Evolutionary conservation across 92 coral and sea anemone genomes (phyloP), one percentile per base, ranked within the genome.

Genomic region (Hydrozoanthus gracilis): DNA sequence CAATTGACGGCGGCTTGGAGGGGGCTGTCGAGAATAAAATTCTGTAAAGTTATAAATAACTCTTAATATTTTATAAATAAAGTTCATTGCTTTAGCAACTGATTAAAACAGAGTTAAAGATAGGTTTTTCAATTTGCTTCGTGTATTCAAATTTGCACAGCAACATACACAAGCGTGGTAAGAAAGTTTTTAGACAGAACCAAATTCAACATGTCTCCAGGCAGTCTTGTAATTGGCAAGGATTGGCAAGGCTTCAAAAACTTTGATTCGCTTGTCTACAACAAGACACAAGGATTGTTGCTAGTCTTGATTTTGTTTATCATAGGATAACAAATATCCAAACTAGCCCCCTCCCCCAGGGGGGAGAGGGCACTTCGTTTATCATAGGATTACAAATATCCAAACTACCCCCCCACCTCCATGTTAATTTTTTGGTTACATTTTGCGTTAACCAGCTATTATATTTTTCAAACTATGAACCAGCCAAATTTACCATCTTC

Each of bases 401-500:
- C 39, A 27, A 27, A 27, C 39, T 27, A 27, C 39, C 39, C 39
- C 39, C 39, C 39, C 39, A 0, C 39, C n/a, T 61, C n/a, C 67
- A 61, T 8, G 16, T 18, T 61, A 14, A 62, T 4, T 62, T 11
- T 10, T 11, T 20, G 12, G 17, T 11, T 5, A 14, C 68, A 15
- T 12, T 8, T 6, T 66, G 17, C 15, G 5, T 15, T 4, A 3
- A 61, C 39, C 39, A 0, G 39, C 2, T 17, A 16, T 66, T 16
- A 18, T 10, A 66, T 6, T 10, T 15, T 6, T 4, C 9, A 27
- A 4, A 65, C 8, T 8, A 66, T 6, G 16, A 66, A 66, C 9
- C 3, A 77, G 4, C 11, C n/a, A 35, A 7, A 27, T 88, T 90
- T 76, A 94, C 98, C 95, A 45, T 92, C 98, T 89, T 94, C 93